phyloP scores from a whole-genome alignment of 2,113 vertebrate genomes.

The Anoplopoma fimbria region DNA sequence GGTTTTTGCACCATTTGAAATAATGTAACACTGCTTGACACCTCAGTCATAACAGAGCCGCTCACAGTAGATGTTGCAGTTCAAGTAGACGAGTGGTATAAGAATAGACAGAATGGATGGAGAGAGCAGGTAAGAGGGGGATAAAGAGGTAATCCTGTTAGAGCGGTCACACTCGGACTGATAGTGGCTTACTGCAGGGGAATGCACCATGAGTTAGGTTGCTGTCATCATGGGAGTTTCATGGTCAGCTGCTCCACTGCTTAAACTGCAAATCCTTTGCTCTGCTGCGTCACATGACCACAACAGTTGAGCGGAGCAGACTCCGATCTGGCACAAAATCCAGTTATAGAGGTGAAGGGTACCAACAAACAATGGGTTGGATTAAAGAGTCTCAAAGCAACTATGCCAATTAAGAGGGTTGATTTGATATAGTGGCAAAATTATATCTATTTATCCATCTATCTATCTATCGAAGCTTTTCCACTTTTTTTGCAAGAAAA shows the following conservation, averaged over 20 bases:
- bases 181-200: constrained; percentile 29
- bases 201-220: background rate
- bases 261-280: constrained; percentile 1
- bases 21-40: background rate
- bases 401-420: too few relatives aligned
- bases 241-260: background rate
- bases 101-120: constrained; percentile 52
- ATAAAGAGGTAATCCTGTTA: constrained; percentile 52
- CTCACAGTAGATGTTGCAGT: constrained; percentile 22
- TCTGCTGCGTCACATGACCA: background rate
- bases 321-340: background rate
- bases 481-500: background rate
- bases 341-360: background rate
- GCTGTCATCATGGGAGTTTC: background rate
- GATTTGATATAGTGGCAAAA: background rate
- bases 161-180: constrained; percentile 50
- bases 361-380: background rate
- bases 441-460: background rate
- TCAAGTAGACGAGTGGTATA: constrained; percentile 34
- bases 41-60: background rate
- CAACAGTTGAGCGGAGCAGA: background rate
- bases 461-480: too few relatives aligned
- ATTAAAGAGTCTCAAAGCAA: background rate
- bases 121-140: constrained; percentile 23
- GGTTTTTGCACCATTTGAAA: too few relatives aligned